Evolutionary conservation across 2,113 vertebrate species (phyloP), one percentile per base, ranked within the genome.

Genomic region (Silurus glanis): DNA sequence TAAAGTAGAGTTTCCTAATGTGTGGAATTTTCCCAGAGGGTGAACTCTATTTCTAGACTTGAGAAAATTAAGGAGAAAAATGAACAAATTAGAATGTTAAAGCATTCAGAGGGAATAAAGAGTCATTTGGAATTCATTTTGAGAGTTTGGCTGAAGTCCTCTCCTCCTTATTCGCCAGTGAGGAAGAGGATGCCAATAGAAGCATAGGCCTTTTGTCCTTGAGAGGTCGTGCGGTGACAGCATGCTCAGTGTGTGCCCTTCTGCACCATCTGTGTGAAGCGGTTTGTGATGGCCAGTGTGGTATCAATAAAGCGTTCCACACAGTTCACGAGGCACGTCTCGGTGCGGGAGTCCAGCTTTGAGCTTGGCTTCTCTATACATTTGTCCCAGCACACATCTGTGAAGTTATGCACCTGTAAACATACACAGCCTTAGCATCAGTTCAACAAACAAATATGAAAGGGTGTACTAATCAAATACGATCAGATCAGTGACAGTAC

Each of bases 221-320:
- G 72, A 85, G 25, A 72, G 47, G 45, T 66, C 56, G 8, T 5
- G 2, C 12, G 5, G 6, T 25, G 53, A 3, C 51, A 37, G 25
- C 55, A 25, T 75, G 19, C 2, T 95, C 88, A 95, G 28, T 95
- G 95, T 1, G 90, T 79, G 37, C 96, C 96, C 88, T 97, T 98
- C 93, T 98, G 96, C 80, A 98, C 94, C 91, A 98, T 95, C 92
- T 98, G 97, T 2, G 97, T 94, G 92, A 98, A 97, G 81, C 97
- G 96, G 89, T 96, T 95, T 84, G 96, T 97, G 90, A 97, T 95
- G 78, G 91, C 80, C 82, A 98, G 92, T 19, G 97, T 97, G 74
- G 97, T 97, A 91, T 98, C 97, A 28, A 98, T 96, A 93, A 98
- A 98, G 21, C 97, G 95, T 89, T 98, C 96, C 87, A 97, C 97